phyloP scores from a whole-genome alignment of 2,113 vertebrate species.

The Pagrus major region DNA sequence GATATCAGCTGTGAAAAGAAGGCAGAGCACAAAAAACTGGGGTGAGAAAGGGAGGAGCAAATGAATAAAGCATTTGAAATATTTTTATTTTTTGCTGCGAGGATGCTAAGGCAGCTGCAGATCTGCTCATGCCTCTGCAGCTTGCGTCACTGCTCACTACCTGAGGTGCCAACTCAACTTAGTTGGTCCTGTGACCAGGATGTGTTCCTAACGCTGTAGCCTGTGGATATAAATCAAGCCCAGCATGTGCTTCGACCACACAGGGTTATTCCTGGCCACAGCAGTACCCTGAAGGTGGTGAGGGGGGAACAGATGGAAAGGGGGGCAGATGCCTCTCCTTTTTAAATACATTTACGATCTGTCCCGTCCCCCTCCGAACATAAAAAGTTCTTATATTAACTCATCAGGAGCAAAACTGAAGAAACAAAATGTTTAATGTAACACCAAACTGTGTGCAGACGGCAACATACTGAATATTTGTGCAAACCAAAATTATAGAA shows the following conservation, averaged over 20 bases:
- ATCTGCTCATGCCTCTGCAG: slow-evolving; percentile 4
- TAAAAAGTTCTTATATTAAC: slow-evolving; percentile 8
- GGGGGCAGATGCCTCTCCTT: slow-evolving; percentile 69
- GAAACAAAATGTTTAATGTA: background rate
- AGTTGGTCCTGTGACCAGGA: slow-evolving; percentile 18
- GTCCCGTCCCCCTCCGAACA: slow-evolving; percentile 33
- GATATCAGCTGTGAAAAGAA: background rate
- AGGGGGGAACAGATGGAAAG: slow-evolving; percentile 19
- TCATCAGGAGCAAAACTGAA: background rate
- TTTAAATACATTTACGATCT: slow-evolving; percentile 73
- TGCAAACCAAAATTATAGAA: too few relatives aligned
- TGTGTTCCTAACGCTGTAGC: slow-evolving; percentile 13
- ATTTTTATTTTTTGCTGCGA: background rate
- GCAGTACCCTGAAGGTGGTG: slow-evolving; percentile 60
- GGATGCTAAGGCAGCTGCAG: slow-evolving; percentile 6
- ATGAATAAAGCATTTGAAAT: background rate
- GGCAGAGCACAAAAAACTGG: background rate
- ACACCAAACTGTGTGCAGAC: slow-evolving; percentile 3
- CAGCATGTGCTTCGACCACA: slow-evolving; percentile 66
- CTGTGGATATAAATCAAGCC: slow-evolving; percentile 66
- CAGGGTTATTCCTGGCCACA: slow-evolving; percentile 77
- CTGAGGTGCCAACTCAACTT: slow-evolving; percentile 26
- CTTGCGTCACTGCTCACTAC: slow-evolving; percentile 26
- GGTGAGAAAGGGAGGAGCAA: background rate
- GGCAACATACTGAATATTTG: too few relatives aligned